Conservation (phyloP, 2,888 invertebrate genomes). For the Harpagoxenus sublaevis region DNA sequence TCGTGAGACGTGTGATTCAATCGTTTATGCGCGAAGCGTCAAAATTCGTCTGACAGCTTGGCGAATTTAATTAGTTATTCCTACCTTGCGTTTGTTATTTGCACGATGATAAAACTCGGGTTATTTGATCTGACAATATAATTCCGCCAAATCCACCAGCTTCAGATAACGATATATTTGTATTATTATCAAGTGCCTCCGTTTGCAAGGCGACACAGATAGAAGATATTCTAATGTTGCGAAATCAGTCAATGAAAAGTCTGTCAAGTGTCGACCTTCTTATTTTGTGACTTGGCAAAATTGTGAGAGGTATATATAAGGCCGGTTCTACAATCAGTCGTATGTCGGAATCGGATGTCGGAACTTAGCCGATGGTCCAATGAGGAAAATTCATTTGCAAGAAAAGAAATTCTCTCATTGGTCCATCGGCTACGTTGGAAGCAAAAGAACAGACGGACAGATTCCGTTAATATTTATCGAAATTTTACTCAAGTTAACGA, state of each 20-base stretch:
- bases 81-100: constrained; percentile 21
- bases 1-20: constrained; percentile 23
- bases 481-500: background rate
- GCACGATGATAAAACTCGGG: background rate
- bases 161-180: constrained; percentile 39
- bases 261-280: background rate
- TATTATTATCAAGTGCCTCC: background rate
- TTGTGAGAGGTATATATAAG: background rate
- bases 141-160: background rate
- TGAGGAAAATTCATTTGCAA: too few relatives aligned
- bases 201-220: background rate
- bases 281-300: background rate
- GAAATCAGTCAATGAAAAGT: background rate
- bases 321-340: too few relatives aligned
- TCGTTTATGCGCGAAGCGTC: constrained; percentile 1
- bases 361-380: too few relatives aligned
- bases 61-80: constrained; percentile 41
- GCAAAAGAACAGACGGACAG: background rate
- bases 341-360: too few relatives aligned
- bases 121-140: constrained; percentile 8
- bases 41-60: constrained; percentile 11
- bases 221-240: background rate
- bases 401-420: too few relatives aligned
- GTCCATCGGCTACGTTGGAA: background rate
- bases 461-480: background rate